phyloP scores from a whole-genome alignment of 92 coral and sea anemone species.

The Epizoanthus stellaris region DNA sequence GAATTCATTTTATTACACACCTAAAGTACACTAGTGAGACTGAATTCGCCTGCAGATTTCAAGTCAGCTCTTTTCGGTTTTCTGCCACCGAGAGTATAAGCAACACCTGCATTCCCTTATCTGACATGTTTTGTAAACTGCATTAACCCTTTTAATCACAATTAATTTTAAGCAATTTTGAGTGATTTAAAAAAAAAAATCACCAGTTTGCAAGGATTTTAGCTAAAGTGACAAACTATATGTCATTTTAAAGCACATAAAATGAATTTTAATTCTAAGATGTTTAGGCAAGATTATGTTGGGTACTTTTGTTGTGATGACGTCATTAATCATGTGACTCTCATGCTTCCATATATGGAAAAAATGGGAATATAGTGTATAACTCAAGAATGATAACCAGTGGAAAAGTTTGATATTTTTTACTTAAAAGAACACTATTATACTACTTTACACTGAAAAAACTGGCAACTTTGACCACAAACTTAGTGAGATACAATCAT shows the following conservation, averaged over 20 bases:
- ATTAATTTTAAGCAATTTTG: constrained; percentile 16
- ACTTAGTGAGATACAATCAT: constrained; percentile 8
- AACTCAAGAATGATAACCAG: not conserved
- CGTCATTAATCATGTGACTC: constrained; percentile 14
- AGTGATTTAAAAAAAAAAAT: constrained; percentile 9
- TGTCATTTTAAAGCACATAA: constrained; percentile 29
- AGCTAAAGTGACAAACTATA: constrained; percentile 21
- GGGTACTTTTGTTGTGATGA: constrained; percentile 20
- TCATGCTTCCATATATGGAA: constrained; percentile 16
- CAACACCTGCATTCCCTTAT: no score
- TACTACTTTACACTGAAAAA: constrained; percentile 14
- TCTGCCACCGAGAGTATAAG: no score
- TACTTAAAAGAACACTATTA: not conserved
- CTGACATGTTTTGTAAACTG: no score
- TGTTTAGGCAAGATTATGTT: constrained; percentile 15
- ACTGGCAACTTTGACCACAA: constrained; percentile 11
- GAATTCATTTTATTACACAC: no score
- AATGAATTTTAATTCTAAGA: constrained; percentile 14
- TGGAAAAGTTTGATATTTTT: constrained; percentile 3
- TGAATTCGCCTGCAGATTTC: no score
- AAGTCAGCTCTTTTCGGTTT: no score
- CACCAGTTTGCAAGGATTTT: not conserved
- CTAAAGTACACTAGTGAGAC: no score
- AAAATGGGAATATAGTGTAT: not conserved
- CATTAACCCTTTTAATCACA: constrained; percentile 11